phyloP scores from a whole-genome alignment of 1,140 invertebrate genomes.

The Lucilia sericata region DNA sequence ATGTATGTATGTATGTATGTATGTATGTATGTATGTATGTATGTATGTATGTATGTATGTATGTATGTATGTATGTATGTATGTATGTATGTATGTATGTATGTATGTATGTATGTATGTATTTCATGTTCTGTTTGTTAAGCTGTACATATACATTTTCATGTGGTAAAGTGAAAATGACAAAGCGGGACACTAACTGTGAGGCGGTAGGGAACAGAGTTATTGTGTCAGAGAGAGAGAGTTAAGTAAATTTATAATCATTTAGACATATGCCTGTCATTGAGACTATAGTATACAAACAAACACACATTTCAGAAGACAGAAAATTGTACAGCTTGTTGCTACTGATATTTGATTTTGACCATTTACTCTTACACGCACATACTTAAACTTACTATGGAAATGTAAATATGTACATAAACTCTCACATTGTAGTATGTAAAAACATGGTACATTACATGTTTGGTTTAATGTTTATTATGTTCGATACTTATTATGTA shows the following conservation, averaged over 20 bases:
- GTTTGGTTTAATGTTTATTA: constrained; percentile 1
- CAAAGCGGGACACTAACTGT: too few species aligned
- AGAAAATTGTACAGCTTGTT: neutral
- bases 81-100: too few species aligned
- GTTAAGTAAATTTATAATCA: constrained; percentile 27
- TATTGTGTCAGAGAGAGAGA: too few species aligned
- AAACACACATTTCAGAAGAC: neutral
- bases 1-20: too few species aligned
- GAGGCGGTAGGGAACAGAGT: too few species aligned
- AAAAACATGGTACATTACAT: neutral
- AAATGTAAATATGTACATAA: neutral
- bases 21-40: too few species aligned
- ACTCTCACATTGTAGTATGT: neutral
- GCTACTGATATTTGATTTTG: neutral
- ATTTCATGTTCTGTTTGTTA: too few species aligned
- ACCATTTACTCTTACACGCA: neutral
- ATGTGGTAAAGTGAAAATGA: too few species aligned
- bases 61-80: too few species aligned
- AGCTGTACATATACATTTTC: too few species aligned
- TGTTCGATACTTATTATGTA: neutral
- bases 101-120: too few species aligned
- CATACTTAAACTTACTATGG: neutral
- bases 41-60: too few species aligned
- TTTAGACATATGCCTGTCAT: neutral
- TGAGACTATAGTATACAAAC: neutral